phyloP scores from a whole-genome alignment of 2,888 invertebrate genomes.

The Rhopalosiphum nymphaeae region DNA sequence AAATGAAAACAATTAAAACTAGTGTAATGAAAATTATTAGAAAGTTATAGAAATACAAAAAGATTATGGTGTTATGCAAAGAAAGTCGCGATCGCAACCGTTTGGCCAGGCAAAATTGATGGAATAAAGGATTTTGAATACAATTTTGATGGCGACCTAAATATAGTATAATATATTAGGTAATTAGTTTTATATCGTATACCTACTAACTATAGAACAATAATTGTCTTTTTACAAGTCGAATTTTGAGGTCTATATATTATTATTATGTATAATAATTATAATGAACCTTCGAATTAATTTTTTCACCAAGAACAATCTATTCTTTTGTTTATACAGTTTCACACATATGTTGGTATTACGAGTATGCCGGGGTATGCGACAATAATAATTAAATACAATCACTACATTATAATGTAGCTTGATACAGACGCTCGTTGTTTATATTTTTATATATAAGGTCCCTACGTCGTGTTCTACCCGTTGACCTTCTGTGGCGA shows the following conservation, averaged over 20 bases:
- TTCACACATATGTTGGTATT: conserved; percentile 39
- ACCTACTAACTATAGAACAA: neutral
- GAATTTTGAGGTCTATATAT: conserved; percentile 18
- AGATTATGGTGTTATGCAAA: neutral
- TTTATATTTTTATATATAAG: neutral
- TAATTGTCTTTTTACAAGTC: conserved; percentile 17
- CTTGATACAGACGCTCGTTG: neutral
- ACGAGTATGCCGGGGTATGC: neutral
- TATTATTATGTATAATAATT: conserved; percentile 34
- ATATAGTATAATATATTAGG: conserved; percentile 18
- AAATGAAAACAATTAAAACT: neutral
- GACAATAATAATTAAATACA: conserved; percentile 21
- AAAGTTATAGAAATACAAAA: conserved; percentile 38
- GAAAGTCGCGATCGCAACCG: neutral
- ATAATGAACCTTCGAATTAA: conserved; percentile 55
- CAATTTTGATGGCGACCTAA: conserved; percentile 1
- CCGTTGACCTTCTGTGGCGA: conserved; percentile 45
- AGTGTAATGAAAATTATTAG: neutral
- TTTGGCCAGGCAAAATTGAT: neutral
- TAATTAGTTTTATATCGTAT: conserved; percentile 35
- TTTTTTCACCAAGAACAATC: conserved; percentile 25
- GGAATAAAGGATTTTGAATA: conserved; percentile 27
- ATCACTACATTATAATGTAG: neutral
- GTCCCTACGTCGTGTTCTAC: conserved; percentile 12
- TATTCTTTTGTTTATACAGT: conserved; percentile 44